Evolutionary conservation across 2,113 vertebrate genomes (phyloP), one percentile per base, ranked within the genome.

Genomic region (Oenanthe oenanthe): DNA sequence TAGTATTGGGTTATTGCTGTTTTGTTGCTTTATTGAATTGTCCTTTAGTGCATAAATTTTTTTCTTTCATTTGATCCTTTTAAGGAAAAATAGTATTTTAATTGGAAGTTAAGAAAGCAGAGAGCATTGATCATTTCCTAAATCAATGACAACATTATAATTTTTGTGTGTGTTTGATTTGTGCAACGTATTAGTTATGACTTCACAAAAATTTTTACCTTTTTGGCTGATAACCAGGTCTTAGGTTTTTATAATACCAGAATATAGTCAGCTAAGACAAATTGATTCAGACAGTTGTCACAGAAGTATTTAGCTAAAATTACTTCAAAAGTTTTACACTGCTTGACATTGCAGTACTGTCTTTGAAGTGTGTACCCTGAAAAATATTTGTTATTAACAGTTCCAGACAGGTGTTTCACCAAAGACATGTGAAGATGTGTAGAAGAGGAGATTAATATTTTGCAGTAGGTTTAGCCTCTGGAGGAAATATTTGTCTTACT

Each of bases 351-450:
- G 93, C 97, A 94, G 95, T 87, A 74, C 93, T 92, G 97, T 95
- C 98, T 98, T 98, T 98, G 98, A 98, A 98, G 98, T 98, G 66
- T 81, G 95, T 93, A 97, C 89, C 93, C 97, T 97, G 97, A 96
- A 96, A 98, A 98, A 98, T 98, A 98, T 96, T 98, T 98, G 97
- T 96, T 98, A 96, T 97, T 98, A 98, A 98, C 97, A 97, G 93
- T 98, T 98, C 97, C 97, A 97, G 98, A 97, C 97, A 98, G 98
- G 98, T 98, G 97, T 98, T 98, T 98, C 92, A 96, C 96, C 89
- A 96, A 96, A 97, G 97, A 98, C 97, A 96, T 97, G 97, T 97
- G 97, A 98, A 97, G 97, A 97, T 98, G 97, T 97, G 97, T 97
- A 97, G 96, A 97, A 96, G 87, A 95, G 85, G 47, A 97, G 97